Percentiles rank a stretch among this genome's conserved stretches.
phyloP scores from a whole-genome alignment of 1,140 invertebrate genomes.

The Steinernema feltiae region DNA sequence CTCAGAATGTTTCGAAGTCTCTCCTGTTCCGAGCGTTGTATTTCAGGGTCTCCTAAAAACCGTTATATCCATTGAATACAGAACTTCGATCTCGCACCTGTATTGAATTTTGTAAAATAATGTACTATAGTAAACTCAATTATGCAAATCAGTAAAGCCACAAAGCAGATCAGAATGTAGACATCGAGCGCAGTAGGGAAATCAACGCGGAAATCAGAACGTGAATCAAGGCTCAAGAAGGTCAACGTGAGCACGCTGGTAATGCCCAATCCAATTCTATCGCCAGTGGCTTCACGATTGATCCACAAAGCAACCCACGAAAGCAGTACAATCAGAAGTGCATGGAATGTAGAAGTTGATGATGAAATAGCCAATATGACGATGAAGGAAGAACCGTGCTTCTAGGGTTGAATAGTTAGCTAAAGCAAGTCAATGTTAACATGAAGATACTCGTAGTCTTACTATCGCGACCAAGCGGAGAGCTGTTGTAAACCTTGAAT shows the following conservation, averaged over 20 bases:
- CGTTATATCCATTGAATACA: conserved; percentile 6
- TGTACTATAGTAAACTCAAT: conserved; percentile 38
- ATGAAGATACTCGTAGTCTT: not conserved
- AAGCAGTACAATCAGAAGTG: conserved; percentile 78
- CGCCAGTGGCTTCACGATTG: conserved; percentile 65
- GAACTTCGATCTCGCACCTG: conserved; percentile 30
- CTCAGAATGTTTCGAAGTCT: conserved; percentile 29
- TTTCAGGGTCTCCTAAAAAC: conserved; percentile 12
- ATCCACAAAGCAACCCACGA: conserved; percentile 95
- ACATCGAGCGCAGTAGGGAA: conserved; percentile 98
- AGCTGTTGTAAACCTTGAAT: conserved; percentile 28
- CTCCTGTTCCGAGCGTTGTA: conserved; percentile 28
- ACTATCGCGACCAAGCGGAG: conserved; percentile 29
- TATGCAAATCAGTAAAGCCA: conserved; percentile 74
- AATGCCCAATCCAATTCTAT: conserved; percentile 60
- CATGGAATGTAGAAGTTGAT: conserved; percentile 89
- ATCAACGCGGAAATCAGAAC: conserved; percentile 71
- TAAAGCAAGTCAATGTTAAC: conserved; percentile 26
- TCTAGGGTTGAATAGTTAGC: conserved; percentile 56
- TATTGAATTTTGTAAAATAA: conserved; percentile 41
- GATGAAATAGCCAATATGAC: conserved; percentile 70
- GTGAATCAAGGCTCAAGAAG: conserved; percentile 3
- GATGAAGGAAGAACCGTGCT: conserved; percentile 59
- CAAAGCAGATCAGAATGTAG: conserved; percentile 95
- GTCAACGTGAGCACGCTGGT: conserved; percentile 36